Base-by-base conservation (phyloP, 2,888 invertebrate species). In the Lepidocyrtinus sp. region DNA sequence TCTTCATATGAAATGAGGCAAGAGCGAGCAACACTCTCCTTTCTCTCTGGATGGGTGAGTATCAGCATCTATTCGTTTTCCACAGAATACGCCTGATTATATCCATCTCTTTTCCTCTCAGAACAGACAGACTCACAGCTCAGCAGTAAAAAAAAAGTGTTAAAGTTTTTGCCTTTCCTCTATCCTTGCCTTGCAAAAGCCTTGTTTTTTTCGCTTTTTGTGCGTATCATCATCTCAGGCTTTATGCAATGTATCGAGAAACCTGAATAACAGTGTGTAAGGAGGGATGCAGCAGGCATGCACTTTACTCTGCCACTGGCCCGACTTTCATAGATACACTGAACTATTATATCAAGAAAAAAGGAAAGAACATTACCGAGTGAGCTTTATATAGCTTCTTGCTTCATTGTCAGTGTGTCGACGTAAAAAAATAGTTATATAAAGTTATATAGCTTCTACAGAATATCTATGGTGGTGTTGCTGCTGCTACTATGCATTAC, bases 1-100 rank as follows among this genome's bases (percentile, higher is more conserved):
- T n/a, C n/a, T n/a, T n/a, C n/a, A n/a, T n/a, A n/a, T n/a, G n/a
- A n/a, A n/a, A 55, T 74, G 36, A 27, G 65, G 61, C 61, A 25
- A 36, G 61, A 67, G 73, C 71, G 71, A 69, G 80, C 80, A 80
- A 65, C 70, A 80, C 65, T 65, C 79, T 73, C 80, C 70, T 79
- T 79, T 80, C 80, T 80, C 80, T 80, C 80, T 80, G 80, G 80
- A 80, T 80, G 80, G 80, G 61, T 80, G 80, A 74, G 71, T 80
- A 80, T 80, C 79, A 79, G 75, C 80, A 80, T 80, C 80, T 80
- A 80, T 75, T 80, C n/a, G 64, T 65, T 80, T 62, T 64, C 75
- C 75, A 71, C 75, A 25, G 55, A 80, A 80, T 75, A 65, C 75
- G 71, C 25, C 70, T 80, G 71, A 75, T 80, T 80, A 80, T 79